Base-by-base conservation (phyloP, 2,888 invertebrate genomes). In the Cheiracanthium punctorium region DNA sequence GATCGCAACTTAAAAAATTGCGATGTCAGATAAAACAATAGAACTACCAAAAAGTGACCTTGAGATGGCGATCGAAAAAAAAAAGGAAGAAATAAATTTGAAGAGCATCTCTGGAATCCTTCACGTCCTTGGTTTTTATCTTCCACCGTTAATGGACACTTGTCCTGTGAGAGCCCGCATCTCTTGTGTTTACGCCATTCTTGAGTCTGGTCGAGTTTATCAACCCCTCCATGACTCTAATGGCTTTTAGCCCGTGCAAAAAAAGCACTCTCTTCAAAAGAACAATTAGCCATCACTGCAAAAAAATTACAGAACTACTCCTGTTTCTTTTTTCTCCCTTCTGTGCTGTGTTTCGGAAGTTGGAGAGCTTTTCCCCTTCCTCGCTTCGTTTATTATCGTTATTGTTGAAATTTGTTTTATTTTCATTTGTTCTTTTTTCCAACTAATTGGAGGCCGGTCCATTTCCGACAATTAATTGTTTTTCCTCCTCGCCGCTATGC, bases 311-410 rank as follows among this genome's bases (percentile, higher is more conserved):
- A 24, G 5, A 58, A 58, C 12, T 37, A 48, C 48, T 14, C 12
- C n/a, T 52, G 32, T 69, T 32, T 17, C 17, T 43, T 71, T 41
- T 14, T 28, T 33, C 33, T 37, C 24, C 14, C 24, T 8, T n/a
- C n/a, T n/a, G n/a, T n/a, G n/a, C n/a, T n/a, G 10, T 71, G 71
- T 43, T 71, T 43, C 41, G 71, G 71, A 71, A 71, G 71, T 71
- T 71, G 12, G 20, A n/a, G n/a, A n/a, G 14, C 7, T 30, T 32
- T 30, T 67, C 28, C 0, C 24, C 41, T 43, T 28, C 33, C 33
- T 58, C 1, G 32, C 33, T 30, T 67, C 32, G 67, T 69, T 69
- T 32, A 32, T 69, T 69, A 37, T 37, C 37, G 24, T 69, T 69
- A 33, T 69, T 69, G 69, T 33, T 29, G 67, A 32, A 32, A 33